Evolutionary conservation across 2,797 vertebrate species (phyloP).

Genomic region (Botia almorhae): DNA sequence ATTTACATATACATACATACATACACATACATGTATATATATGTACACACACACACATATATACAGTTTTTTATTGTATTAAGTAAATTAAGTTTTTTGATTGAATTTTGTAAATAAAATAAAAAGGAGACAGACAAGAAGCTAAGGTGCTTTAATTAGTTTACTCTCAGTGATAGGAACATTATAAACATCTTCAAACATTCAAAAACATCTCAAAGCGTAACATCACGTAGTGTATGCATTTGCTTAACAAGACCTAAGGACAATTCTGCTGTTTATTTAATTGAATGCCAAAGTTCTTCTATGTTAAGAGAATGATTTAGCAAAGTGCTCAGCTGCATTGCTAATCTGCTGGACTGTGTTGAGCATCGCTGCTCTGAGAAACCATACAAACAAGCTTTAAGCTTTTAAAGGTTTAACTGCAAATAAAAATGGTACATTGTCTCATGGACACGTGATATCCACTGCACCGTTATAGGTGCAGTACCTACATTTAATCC

Average conservation of each 20-base stretch:
- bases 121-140: neutral
- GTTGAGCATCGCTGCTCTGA: neutral
- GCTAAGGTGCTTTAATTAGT: constrained; percentile 34
- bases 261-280: neutral
- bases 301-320: neutral
- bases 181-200: constrained; percentile 26
- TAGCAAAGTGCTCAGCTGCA: constrained; percentile 1
- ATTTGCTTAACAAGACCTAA: constrained; percentile 1
- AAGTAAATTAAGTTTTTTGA: no score
- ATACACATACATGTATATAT: no score
- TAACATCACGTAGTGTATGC: constrained; percentile 20
- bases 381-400: constrained; percentile 17
- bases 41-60: no score
- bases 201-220: constrained; percentile 39
- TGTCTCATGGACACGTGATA: neutral
- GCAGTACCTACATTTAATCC: constrained; percentile 1
- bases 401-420: neutral
- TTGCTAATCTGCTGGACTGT: neutral
- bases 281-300: neutral
- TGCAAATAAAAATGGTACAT: constrained; percentile 1
- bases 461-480: neutral
- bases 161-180: constrained; percentile 30
- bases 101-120: neutral
- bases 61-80: no score
- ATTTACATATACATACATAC: no score